Evolutionary conservation across 2,113 vertebrate genomes (phyloP).

Genomic region (Aptenodytes forsteri): DNA sequence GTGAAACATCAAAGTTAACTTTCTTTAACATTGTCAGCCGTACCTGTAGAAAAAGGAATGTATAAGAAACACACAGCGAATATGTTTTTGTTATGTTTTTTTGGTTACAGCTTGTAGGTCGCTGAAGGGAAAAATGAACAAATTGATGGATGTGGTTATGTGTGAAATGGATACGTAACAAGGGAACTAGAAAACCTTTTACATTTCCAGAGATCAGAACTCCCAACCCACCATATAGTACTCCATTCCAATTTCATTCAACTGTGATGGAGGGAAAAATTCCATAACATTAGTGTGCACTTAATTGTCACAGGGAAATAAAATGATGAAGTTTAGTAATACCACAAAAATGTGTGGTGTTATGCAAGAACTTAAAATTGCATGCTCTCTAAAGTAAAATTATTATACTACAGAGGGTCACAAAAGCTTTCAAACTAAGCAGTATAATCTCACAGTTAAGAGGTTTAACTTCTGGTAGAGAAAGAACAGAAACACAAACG

Average conservation of each 20-base stretch:
- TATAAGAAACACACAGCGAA: background rate
- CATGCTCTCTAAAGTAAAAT: conserved; percentile 75
- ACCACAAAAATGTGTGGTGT: conserved; percentile 71
- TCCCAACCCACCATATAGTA: conserved; percentile 54
- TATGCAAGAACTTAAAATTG: conserved; percentile 77
- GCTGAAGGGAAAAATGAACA: conserved; percentile 62
- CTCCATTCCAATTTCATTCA: conserved; percentile 67
- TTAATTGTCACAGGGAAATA: conserved; percentile 80
- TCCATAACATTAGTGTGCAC: conserved; percentile 67
- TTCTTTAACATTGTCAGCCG: conserved; percentile 15
- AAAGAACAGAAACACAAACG: conserved; percentile 51
- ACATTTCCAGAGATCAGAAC: conserved; percentile 63
- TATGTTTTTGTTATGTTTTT: conserved; percentile 52
- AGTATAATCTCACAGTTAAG: conserved; percentile 70
- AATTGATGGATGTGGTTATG: conserved; percentile 70
- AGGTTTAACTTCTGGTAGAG: conserved; percentile 63
- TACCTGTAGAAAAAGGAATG: conserved; percentile 40
- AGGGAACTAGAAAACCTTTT: conserved; percentile 67
- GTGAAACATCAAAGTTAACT: conserved; percentile 35
- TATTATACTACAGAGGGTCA: conserved; percentile 66
- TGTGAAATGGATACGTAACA: conserved; percentile 72
- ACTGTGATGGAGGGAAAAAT: conserved; percentile 64
- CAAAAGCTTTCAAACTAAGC: conserved; percentile 73
- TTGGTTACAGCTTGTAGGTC: conserved; percentile 62
- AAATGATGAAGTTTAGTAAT: conserved; percentile 78